Percentiles rank a stretch among this genome's conserved stretches.
Evolutionary conservation across 2,888 invertebrate species (phyloP).

Genomic region (Hydropsyche betteni): DNA sequence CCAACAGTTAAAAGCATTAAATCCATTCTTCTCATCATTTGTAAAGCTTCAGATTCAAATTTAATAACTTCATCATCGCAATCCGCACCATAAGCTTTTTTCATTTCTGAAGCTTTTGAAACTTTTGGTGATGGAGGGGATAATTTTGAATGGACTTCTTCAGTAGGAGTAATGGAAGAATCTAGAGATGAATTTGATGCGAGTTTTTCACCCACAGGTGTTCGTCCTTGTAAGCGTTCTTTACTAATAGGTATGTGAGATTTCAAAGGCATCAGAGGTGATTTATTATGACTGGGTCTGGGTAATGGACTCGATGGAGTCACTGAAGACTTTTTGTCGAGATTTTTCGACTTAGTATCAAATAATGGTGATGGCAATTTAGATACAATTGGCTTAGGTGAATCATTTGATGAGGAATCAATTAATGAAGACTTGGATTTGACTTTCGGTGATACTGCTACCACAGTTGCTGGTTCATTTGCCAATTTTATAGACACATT

Average conservation of each 20-base stretch:
- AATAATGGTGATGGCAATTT: constrained; percentile 48
- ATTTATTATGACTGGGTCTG: constrained; percentile 48
- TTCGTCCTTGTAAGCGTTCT: constrained; percentile 53
- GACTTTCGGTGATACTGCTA: constrained; percentile 61
- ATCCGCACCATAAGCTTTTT: constrained; percentile 55
- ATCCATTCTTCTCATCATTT: constrained; percentile 68
- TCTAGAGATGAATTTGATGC: constrained; percentile 45
- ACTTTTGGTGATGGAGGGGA: constrained; percentile 45
- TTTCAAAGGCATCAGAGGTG: constrained; percentile 50
- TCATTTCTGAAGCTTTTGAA: constrained; percentile 48
- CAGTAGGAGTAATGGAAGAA: constrained; percentile 39
- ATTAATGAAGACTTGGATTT: constrained; percentile 45
- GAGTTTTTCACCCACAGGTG: constrained; percentile 40
- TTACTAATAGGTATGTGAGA: constrained; percentile 55
- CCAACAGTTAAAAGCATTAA: constrained; percentile 68
- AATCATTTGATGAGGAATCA: constrained; percentile 36
- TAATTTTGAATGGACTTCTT: constrained; percentile 40
- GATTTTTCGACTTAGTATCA: constrained; percentile 46
- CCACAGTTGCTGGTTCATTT: constrained; percentile 57
- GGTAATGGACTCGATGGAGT: constrained; percentile 54
- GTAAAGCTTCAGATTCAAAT: constrained; percentile 61
- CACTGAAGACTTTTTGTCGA: constrained; percentile 45
- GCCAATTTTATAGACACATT: constrained; percentile 51
- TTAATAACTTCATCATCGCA: constrained; percentile 59
- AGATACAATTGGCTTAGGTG: constrained; percentile 35